Base-by-base conservation (phyloP, 1,140 invertebrate species). In the Apis dorsata region DNA sequence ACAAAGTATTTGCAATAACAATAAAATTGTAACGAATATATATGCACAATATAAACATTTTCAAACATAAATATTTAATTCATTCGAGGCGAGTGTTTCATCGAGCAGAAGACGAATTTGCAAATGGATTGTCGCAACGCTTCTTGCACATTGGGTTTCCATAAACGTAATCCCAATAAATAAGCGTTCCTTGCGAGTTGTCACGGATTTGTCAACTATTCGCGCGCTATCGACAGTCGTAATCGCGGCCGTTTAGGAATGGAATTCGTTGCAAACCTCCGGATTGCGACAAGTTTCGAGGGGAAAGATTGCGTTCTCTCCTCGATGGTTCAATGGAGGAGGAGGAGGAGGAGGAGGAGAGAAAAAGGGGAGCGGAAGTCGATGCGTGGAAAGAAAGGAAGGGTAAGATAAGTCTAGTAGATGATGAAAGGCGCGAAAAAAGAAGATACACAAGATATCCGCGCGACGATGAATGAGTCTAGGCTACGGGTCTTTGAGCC, bases 401-500 rank as follows among this genome's bases (percentile, higher is more conserved):
- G 34, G 34, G 34, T 34, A 34, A 88, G 88, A 89, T 85, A 89
- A 84, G 86, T 81, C 63, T 76, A 79, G 82, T 59, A 66, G 83
- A 86, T 86, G 83, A 87, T 88, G 83, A 87, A 90, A 90, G 86
- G 74, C 76, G 78, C 77, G 68, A 78, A 90, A 90, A 44, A 86
- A 85, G 85, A 76, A 88, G 84, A 34, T 66, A 77, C 87, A 76
- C 87, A 76, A 87, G 86, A 85, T 87, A 90, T 84, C 71, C 63
- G 75, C 85, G 59, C 57, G 84, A 82, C 75, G 81, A 86, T 87
- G 86, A 90, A 90, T 89, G 87, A 84, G 84, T 83, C 86, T 89
- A 88, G 24, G 24, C 76, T 68, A 81, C 77, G 78, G 81, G 34
- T 84, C 87, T 89, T 89, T 89, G 86, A 89, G 79, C 51, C 69